Base-by-base conservation (phyloP, 2,797 vertebrate genomes). In the Benthosema pterotum region DNA sequence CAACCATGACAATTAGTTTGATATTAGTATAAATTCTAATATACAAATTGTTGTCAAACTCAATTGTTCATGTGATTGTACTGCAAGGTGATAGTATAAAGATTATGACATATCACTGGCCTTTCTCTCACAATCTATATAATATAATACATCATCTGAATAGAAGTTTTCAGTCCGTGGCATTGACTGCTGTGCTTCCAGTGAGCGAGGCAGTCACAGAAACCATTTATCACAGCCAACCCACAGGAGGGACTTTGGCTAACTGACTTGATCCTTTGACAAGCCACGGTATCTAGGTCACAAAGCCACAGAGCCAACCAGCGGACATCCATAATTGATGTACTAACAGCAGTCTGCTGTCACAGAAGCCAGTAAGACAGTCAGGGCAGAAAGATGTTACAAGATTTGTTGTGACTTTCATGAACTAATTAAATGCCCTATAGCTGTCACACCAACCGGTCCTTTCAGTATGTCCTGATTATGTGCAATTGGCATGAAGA, bases 201-300 rank as follows among this genome's bases (percentile, higher is more conserved):
- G 15, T n/a, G 19, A 32, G 57, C 5, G n/a, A 19, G 32, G 3
- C 12, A 43, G 42, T 22, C 19, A n/a, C 13, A 22, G 47, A 48
- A 51, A 0, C 32, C 32, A n/a, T 22, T 57, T 50, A 65, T 53
- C 57, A 72, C 42, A 65, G 13, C 42, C 57, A 53, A 42, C 52
- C 28, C 59, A 12, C 50, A 45, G 7, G 5, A 15, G 15, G 46
- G 62, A 69, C 57, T 73, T 49, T 64, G 60, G 6, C 49, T 43
- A 19, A 65, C 25, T 65, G 69, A 75, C 45, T 61, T 70, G 65
- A 50, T 46, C 17, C 50, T 79, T 55, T 47, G 73, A 80, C 57
- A 75, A 74, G 75, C 50, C 67, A 42, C 32, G 67, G 47, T 60
- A 87, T 81, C 70, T 83, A 80, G 80, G 81, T 87, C 82, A 84